Percentiles rank a stretch among this genome's conserved stretches.
These are phyloP conservation scores for Chloropsis cyanopogon DNA, from an alignment of 2,113 vertebrate genomes.

Conservation along the genomic window DNA sequence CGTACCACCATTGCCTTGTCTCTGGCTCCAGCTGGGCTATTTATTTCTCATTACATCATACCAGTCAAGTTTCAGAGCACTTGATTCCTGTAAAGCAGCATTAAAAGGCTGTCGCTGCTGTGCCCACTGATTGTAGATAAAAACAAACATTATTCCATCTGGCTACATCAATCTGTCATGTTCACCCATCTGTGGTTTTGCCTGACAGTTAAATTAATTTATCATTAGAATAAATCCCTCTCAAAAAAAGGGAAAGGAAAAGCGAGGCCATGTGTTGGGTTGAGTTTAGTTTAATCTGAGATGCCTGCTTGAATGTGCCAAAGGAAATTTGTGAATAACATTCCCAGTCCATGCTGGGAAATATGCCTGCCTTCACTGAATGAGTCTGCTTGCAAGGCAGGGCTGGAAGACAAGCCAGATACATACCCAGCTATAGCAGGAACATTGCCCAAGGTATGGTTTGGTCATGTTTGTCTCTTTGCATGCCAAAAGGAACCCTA, in stretches of 20 bases:
- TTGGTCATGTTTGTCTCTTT: background rate
- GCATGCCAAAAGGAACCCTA: background rate
- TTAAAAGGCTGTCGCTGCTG: conserved; percentile 1
- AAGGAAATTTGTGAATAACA: background rate
- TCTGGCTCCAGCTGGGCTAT: background rate
- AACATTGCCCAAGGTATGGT: background rate
- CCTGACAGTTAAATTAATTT: background rate
- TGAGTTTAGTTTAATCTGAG: background rate
- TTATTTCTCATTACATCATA: conserved; percentile 37
- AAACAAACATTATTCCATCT: conserved; percentile 36
- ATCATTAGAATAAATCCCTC: background rate
- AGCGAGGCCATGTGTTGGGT: background rate
- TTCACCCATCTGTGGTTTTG: background rate
- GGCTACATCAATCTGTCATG: background rate
- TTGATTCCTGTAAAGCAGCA: background rate
- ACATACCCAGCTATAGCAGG: fast-evolving
- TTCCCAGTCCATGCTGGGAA: background rate
- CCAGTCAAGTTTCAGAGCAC: background rate
- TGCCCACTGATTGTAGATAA: background rate
- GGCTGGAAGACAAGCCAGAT: background rate
- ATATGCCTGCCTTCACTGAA: background rate
- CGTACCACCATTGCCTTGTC: background rate
- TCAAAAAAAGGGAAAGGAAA: background rate
- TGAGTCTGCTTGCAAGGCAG: background rate
- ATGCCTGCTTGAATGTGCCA: background rate